Percentiles rank a stretch among this genome's conserved stretches.
Evolutionary conservation across 2,113 vertebrate genomes (phyloP).

Genomic region (Campylomormyrus numenius): DNA sequence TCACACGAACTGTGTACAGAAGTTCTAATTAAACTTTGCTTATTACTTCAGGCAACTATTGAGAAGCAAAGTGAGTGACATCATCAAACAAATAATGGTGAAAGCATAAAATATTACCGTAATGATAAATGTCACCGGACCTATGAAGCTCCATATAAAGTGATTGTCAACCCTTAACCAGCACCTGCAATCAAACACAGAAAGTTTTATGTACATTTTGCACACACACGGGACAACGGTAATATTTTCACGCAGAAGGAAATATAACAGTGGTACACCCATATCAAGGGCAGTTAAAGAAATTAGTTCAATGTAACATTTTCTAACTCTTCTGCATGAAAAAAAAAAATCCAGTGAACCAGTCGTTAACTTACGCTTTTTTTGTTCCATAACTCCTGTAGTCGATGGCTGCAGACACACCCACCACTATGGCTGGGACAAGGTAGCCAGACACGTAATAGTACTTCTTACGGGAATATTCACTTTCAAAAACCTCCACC

Average conservation of each 20-base stretch:
- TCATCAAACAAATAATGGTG: not conserved
- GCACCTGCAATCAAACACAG: constrained; percentile 66
- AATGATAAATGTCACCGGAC: constrained; percentile 96
- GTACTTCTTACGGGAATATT: constrained; percentile 97
- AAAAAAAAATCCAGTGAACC: constrained; percentile 21
- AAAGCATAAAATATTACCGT: constrained; percentile 71
- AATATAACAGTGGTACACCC: not conserved
- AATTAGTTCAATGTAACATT: not conserved
- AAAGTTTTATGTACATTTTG: not conserved
- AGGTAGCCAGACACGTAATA: constrained; percentile 96
- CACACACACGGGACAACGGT: not conserved
- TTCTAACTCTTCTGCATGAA: not conserved
- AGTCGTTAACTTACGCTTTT: constrained; percentile 78
- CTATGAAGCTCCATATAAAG: constrained; percentile 99
- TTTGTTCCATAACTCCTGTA: constrained; percentile 91
- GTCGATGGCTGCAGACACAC: constrained; percentile 91
- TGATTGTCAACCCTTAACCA: constrained; percentile 98
- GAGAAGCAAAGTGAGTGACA: not conserved
- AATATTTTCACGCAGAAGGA: not conserved
- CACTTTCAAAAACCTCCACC: constrained; percentile 97
- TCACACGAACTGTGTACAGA: constrained; percentile 24
- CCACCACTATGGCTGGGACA: constrained; percentile 92
- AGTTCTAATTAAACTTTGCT: constrained; percentile 32
- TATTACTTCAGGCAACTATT: constrained; percentile 30
- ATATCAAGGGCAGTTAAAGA: not conserved